Evolutionary conservation across 2,113 vertebrate genomes (phyloP).

Genomic region (Sphyrna mokarran): DNA sequence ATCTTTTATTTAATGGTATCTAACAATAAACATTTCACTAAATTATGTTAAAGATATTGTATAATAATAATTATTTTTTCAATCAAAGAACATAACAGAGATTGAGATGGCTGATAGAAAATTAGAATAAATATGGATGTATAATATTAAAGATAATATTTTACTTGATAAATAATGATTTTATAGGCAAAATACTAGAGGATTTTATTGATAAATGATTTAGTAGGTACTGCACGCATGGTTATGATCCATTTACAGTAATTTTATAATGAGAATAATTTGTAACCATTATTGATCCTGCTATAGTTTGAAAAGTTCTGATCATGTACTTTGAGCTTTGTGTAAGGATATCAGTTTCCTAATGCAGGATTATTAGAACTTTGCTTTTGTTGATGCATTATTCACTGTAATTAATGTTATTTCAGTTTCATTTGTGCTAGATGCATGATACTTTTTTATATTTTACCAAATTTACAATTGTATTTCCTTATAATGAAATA

Average conservation of each 20-base stretch:
- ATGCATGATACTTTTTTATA: neutral
- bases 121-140: neutral
- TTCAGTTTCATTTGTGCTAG: neutral
- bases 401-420: neutral
- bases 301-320: neutral
- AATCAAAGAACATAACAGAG: neutral
- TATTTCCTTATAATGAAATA: neutral
- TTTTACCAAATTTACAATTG: neutral
- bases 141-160: neutral
- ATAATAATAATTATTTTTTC: neutral
- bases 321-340: neutral
- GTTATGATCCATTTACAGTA: neutral
- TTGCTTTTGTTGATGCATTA: neutral
- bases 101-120: neutral
- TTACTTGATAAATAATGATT: neutral
- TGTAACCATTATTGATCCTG: neutral
- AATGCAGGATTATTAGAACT: neutral
- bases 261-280: neutral
- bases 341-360: neutral
- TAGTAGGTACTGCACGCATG: neutral
- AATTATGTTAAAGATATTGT: neutral
- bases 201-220: neutral
- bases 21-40: neutral
- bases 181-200: neutral
- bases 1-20: neutral